Evolutionary conservation across 1,140 invertebrate genomes (phyloP), one percentile per base, ranked within the genome.

Genomic region (Orius insidiosus): DNA sequence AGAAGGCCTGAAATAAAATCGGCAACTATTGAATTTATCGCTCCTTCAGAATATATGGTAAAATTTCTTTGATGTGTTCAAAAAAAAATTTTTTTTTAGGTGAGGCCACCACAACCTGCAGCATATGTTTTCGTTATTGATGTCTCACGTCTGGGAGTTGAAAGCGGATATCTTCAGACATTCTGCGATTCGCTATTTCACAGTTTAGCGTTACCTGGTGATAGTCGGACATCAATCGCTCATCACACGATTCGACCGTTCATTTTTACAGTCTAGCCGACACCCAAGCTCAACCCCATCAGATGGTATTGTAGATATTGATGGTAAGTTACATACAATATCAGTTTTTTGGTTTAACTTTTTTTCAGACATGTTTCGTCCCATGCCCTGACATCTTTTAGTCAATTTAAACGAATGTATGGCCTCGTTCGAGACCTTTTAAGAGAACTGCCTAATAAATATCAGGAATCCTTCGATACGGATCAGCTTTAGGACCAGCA

Each of bases 1-100:
- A 70, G 87, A 51, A 70, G 94, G 57, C 94, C 95, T 0, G 96
- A 99, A 73, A 81, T 98, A 39, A 82, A 83, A 60, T 84, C 89
- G 16, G 86, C 89, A 37, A 98, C 94, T 1, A 92, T 99, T 54
- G 96, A 99, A 69, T 99, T 92, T 64, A 95, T 98, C 50, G 96
- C 96, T 30, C 89, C 94, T 45, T 85, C 87, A 46, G 95, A 98
- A 66, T 98, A 98, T 60, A 96, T 96, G 90, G 80, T 85, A 60
- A 60, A 3, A 18, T 32, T 31, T 16, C 6, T 36, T 11, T 13
- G 8, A 11, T 5, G 6, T 15, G 7, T 13, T 45, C 35, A 5
- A 42, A 41, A 14, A 7, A 30, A 14, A 11, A 8, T 16, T 43
- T 30, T 43, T 24, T 64, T 70, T 49, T 53, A 83, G 81, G 71